A percentile compares a stretch with the other conserved stretches of the same genome.
phyloP scores from a whole-genome alignment of 2,888 invertebrate genomes.

The Patella pellucida region DNA sequence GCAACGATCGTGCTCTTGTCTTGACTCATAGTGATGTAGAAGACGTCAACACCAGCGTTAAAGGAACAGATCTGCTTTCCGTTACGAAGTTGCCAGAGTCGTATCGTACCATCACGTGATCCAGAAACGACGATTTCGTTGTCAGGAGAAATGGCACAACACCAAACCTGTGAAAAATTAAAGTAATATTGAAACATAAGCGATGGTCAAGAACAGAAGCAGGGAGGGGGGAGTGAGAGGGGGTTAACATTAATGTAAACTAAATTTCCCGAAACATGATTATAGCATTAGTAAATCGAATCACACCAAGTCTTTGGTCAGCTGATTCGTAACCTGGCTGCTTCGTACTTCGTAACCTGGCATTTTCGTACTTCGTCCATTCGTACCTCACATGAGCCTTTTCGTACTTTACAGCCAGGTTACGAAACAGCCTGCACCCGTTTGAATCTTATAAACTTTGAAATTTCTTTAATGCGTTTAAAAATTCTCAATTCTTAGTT shows the following conservation, averaged over 20 bases:
- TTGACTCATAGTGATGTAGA: conserved; percentile 68
- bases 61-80: conserved; percentile 68
- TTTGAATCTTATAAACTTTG: too few species aligned
- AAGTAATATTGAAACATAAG: neutral
- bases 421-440: too few species aligned
- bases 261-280: too few species aligned
- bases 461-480: too few species aligned
- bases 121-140: conserved; percentile 70
- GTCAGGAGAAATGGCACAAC: conserved; percentile 67
- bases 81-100: conserved; percentile 67
- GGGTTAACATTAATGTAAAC: neutral
- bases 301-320: too few species aligned
- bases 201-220: conserved; percentile 5
- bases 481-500: too few species aligned
- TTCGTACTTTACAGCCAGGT: too few species aligned
- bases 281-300: too few species aligned
- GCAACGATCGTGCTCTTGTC: conserved; percentile 71
- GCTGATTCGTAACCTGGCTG: too few species aligned
- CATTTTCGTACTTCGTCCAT: too few species aligned
- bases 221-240: neutral
- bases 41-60: conserved; percentile 69
- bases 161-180: conserved; percentile 66
- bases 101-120: conserved; percentile 68
- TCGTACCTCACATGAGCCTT: too few species aligned
- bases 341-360: too few species aligned